phyloP scores from a whole-genome alignment of 2,113 vertebrate genomes.

The Apodemus speciosus region DNA sequence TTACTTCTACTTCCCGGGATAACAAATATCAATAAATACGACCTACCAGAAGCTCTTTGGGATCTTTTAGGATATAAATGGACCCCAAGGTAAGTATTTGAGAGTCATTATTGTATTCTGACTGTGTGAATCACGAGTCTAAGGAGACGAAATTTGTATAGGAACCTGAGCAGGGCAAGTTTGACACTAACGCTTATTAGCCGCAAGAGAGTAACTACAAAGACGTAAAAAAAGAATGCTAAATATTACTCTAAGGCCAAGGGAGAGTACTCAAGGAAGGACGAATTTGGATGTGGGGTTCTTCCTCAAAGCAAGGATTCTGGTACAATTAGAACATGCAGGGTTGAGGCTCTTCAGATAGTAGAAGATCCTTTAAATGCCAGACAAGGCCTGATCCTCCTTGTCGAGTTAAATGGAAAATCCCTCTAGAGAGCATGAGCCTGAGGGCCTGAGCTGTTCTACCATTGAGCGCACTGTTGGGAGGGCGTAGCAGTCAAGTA shows the following conservation, averaged over 20 bases:
- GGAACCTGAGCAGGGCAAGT: not conserved
- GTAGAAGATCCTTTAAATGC: no score
- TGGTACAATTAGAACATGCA: not conserved
- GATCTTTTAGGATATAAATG: not conserved
- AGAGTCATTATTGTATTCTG: not conserved
- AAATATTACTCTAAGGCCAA: not conserved
- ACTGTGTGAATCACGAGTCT: not conserved
- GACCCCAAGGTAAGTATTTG: not conserved
- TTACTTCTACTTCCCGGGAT: not conserved
- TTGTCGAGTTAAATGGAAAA: not conserved
- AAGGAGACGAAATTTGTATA: not conserved
- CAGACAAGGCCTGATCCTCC: not conserved
- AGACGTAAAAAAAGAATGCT: not conserved
- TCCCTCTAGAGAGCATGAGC: not conserved
- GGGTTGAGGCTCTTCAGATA: rapidly evolving
- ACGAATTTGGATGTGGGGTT: not conserved
- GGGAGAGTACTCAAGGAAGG: not conserved
- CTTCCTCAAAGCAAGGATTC: not conserved
- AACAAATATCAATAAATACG: not conserved
- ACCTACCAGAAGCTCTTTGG: not conserved
- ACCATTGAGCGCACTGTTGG: not conserved
- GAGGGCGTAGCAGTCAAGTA: no score
- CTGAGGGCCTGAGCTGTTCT: no score
- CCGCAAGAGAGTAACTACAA: not conserved
- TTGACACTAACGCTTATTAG: not conserved